Evolutionary conservation across 2,113 vertebrate species (phyloP), one percentile per base, ranked within the genome.

Genomic region (Tricholaema leucomelas): DNA sequence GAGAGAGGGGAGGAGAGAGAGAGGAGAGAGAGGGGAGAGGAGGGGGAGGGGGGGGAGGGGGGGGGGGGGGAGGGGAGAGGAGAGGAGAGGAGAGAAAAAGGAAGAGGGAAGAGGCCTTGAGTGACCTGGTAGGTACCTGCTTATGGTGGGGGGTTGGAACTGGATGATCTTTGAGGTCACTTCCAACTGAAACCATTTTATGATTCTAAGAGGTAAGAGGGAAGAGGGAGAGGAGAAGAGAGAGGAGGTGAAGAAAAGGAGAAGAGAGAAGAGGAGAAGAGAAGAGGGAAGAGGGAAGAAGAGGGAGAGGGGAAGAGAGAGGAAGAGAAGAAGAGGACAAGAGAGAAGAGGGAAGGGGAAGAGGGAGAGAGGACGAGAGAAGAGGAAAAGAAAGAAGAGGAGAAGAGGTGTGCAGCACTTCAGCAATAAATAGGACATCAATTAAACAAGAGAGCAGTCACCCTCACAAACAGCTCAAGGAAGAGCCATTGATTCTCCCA

Each of bases 371-470:
- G 65, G 17, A 16, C 16, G 42, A 50, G 50, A 25, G 24, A 40
- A 52, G 44, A 65, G 78, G 50, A 21, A n/a, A 69, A 79, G 70
- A 64, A 78, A 3, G 59, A 48, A 60, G 50, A 55, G 46, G 25
- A 50, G n/a, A 82, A 60, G 1, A 72, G 69, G 69, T 59, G 42
- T 35, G 27, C 84, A 88, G 33, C 14, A 8, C 48, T 89, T 85
- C 27, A 58, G 8, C 75, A 59, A 46, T 82, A 80, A 92, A 79
- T 24, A 88, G 83, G 83, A 86, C 85, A 87, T 76, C 77, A 90
- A 36, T 93, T 87, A 91, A 92, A 79, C 59, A 80, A 0, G 7
- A 58, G 75, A 71, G 56, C 81, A 5, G 83, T 76, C 81, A 73
- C 78, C 71, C 70, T 78, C 89, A 76, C 75, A 56, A 12, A 5